A percentile compares a stretch with the other conserved stretches of the same genome.
Evolutionary conservation across 2,888 invertebrate genomes (phyloP).

Genomic region (Zootermopsis nevadensis): DNA sequence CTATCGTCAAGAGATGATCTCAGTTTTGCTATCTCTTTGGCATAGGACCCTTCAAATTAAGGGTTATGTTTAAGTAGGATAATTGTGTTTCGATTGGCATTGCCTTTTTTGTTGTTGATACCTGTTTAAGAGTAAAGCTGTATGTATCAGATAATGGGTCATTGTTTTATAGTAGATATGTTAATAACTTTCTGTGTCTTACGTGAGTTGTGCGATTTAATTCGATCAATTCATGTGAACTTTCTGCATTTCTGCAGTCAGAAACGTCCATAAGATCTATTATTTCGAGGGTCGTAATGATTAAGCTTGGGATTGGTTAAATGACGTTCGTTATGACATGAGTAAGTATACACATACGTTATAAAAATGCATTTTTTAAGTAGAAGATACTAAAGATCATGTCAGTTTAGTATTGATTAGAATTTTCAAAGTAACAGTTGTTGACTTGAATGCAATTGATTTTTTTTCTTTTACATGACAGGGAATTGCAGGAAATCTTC

Average conservation of each 20-base stretch:
- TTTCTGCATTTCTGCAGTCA: not conserved
- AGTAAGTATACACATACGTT: not conserved
- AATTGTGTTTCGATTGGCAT: too few relatives aligned
- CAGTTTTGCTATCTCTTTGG: slow-evolving; percentile 29
- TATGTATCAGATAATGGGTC: too few relatives aligned
- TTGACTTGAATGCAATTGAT: not conserved
- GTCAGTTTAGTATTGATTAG: not conserved
- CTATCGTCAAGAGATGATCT: not conserved
- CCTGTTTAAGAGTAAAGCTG: too few relatives aligned
- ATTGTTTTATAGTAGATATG: too few relatives aligned
- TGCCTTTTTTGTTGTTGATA: too few relatives aligned
- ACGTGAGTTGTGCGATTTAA: not conserved
- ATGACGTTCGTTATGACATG: not conserved
- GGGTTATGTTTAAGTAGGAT: too few relatives aligned
- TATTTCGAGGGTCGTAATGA: too few relatives aligned
- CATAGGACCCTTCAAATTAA: not conserved
- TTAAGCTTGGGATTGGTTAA: not conserved
- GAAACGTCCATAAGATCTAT: not conserved
- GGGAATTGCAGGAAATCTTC: not conserved
- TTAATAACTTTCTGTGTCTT: not conserved
- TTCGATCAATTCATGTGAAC: not conserved
- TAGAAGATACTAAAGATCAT: not conserved
- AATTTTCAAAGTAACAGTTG: too few relatives aligned
- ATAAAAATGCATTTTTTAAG: not conserved
- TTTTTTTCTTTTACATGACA: not conserved